A percentile compares a stretch with the other conserved stretches of the same genome.
These are phyloP conservation scores for Phrynosoma blainvillii DNA, from an alignment of 2,113 vertebrate genomes.

Conservation along the genomic window DNA sequence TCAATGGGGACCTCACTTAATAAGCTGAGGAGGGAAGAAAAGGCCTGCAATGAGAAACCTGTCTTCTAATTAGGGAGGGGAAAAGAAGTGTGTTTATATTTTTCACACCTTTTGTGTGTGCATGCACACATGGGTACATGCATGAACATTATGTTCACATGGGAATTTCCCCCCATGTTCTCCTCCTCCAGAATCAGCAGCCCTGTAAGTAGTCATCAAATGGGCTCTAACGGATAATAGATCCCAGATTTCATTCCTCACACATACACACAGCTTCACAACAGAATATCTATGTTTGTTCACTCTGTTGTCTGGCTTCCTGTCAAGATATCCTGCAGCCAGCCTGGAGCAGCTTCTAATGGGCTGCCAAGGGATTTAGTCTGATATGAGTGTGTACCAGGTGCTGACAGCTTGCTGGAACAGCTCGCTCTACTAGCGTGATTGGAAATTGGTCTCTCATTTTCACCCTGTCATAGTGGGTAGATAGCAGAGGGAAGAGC, in stretches of 20 bases:
- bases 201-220: neutral
- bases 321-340: constrained; percentile 56
- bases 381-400: constrained; percentile 36
- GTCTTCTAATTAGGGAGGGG: neutral
- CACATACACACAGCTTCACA: constrained; percentile 2
- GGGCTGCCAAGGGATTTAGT: constrained; percentile 56
- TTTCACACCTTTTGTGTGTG: neutral
- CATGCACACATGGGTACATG: neutral
- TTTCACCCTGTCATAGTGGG: constrained; percentile 16
- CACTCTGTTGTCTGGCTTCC: neutral
- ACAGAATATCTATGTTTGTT: neutral
- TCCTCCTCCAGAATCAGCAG: neutral
- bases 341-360: constrained; percentile 54
- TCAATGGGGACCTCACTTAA: neutral
- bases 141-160: neutral
- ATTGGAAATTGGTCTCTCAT: constrained; percentile 38
- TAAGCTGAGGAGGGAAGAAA: neutral
- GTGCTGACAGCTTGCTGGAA: constrained; percentile 48
- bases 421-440: rapidly evolving
- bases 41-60: neutral
- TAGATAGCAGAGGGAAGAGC: constrained; percentile 20
- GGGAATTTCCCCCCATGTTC: neutral
- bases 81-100: neutral
- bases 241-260: constrained; percentile 38
- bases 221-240: neutral